phyloP scores from a whole-genome alignment of 2,797 vertebrate genomes.

The Chelon labrosus region DNA sequence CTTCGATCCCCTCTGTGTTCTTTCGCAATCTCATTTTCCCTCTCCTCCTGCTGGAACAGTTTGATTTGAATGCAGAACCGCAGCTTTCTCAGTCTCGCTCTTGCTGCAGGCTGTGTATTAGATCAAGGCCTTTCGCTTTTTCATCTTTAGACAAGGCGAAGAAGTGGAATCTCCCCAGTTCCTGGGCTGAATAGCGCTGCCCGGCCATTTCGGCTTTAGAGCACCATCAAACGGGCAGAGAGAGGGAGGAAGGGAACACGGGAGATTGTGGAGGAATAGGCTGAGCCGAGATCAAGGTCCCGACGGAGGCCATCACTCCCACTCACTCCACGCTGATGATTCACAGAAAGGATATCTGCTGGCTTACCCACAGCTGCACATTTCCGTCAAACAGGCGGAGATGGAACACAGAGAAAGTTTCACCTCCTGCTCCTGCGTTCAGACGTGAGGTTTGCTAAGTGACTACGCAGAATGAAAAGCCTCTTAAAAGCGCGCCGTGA shows the following conservation, averaged over 20 bases:
- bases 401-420: slow-evolving; percentile 25
- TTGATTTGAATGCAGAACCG: slow-evolving; percentile 73
- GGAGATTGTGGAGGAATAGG: slow-evolving; percentile 61
- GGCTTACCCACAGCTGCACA: slow-evolving; percentile 36
- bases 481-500: slow-evolving; percentile 15
- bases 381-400: slow-evolving; percentile 39
- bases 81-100: slow-evolving; percentile 52
- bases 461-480: slow-evolving; percentile 30
- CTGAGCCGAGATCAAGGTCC: slow-evolving; percentile 71
- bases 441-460: slow-evolving; percentile 23
- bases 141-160: slow-evolving; percentile 66
- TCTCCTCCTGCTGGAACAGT: slow-evolving; percentile 60
- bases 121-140: slow-evolving; percentile 69
- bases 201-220: slow-evolving; percentile 52
- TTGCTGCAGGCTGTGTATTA: slow-evolving; percentile 67
- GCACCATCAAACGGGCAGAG: slow-evolving; percentile 69
- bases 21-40: slow-evolving; percentile 65
- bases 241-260: slow-evolving; percentile 51
- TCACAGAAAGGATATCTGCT: slow-evolving; percentile 59
- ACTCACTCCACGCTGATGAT: slow-evolving; percentile 65
- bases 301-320: slow-evolving; percentile 64
- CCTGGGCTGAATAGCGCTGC: slow-evolving; percentile 56
- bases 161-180: slow-evolving; percentile 58
- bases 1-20: slow-evolving; percentile 44
- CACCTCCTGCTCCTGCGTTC: slow-evolving; percentile 42